Percentiles rank a stretch among this genome's conserved stretches.
Evolutionary conservation across 53 echinoderm and acorn worm genomes (phyloP).

Genomic region (Actinopyga echinites): DNA sequence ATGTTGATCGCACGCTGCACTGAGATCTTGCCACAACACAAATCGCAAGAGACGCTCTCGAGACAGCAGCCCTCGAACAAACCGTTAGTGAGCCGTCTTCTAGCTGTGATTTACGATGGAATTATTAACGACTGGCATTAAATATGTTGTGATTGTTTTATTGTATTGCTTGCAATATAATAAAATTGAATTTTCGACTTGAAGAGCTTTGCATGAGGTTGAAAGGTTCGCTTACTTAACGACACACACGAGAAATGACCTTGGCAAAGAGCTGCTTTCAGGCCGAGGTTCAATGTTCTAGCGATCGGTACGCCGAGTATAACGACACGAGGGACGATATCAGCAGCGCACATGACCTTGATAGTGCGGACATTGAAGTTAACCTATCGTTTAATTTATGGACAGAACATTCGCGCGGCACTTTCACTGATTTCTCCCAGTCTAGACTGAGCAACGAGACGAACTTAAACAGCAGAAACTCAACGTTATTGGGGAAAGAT

Average conservation of each 20-base stretch:
- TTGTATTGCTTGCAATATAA: slow-evolving; percentile 31
- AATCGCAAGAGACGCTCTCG: too few relatives aligned
- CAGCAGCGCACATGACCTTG: slow-evolving; percentile 24
- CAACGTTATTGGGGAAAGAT: too few relatives aligned
- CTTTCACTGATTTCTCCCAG: background rate
- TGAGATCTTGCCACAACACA: too few relatives aligned
- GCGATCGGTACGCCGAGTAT: slow-evolving; percentile 5
- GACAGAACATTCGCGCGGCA: background rate
- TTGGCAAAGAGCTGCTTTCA: slow-evolving; percentile 28
- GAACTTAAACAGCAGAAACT: too few relatives aligned
- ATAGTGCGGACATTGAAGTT: background rate
- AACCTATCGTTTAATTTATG: slow-evolving; percentile 28
- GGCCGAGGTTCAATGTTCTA: slow-evolving; percentile 42
- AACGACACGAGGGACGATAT: background rate
- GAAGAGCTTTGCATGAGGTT: slow-evolving; percentile 11
- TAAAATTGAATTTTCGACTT: slow-evolving; percentile 27
- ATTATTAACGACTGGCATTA: slow-evolving; percentile 33
- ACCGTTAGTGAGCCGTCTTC: background rate
- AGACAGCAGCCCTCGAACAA: background rate
- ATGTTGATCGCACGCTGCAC: too few relatives aligned
- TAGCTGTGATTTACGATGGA: background rate
- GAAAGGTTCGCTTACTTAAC: slow-evolving; percentile 17
- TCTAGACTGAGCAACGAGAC: too few relatives aligned
- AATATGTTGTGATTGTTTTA: slow-evolving; percentile 48
- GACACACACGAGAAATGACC: slow-evolving; percentile 23